These are phyloP conservation scores for Rotaria socialis DNA, from an alignment of 2,888 invertebrate genomes.

Conservation along the genomic window DNA sequence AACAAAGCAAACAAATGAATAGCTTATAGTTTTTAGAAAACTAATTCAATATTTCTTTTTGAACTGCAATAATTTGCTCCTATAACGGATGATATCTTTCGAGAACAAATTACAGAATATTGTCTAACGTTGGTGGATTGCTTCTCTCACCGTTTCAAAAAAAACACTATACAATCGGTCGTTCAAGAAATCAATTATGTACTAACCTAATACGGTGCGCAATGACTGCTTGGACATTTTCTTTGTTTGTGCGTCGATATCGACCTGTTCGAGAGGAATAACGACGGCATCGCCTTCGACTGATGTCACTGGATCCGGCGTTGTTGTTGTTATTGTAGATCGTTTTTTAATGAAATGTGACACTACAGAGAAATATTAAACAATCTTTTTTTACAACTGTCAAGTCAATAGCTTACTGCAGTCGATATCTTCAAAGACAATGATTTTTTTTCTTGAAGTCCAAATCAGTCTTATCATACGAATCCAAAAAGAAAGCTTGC, in stretches of 20 bases:
- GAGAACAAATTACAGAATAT: no score
- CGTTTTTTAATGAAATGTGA: background rate
- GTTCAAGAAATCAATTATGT: no score
- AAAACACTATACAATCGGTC: no score
- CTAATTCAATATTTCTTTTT: no score
- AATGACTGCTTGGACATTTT: slow-evolving; percentile 11
- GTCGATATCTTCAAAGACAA: slow-evolving; percentile 11
- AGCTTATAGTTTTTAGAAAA: no score
- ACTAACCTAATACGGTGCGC: background rate
- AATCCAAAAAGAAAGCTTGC: background rate
- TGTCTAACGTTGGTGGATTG: no score
- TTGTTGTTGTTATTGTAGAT: background rate
- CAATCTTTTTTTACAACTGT: background rate
- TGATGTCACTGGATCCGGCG: background rate
- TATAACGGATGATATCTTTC: no score
- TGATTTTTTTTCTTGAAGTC: background rate
- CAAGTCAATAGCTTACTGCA: background rate
- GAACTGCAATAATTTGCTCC: no score
- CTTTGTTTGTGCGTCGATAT: background rate
- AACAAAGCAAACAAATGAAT: background rate
- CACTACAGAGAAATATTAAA: background rate
- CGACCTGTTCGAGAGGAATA: background rate
- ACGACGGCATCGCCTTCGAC: background rate
- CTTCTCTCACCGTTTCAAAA: no score
- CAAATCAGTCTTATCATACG: background rate